Base-by-base conservation (phyloP, 2,113 vertebrate genomes). In the Dasyornis broadbenti region DNA sequence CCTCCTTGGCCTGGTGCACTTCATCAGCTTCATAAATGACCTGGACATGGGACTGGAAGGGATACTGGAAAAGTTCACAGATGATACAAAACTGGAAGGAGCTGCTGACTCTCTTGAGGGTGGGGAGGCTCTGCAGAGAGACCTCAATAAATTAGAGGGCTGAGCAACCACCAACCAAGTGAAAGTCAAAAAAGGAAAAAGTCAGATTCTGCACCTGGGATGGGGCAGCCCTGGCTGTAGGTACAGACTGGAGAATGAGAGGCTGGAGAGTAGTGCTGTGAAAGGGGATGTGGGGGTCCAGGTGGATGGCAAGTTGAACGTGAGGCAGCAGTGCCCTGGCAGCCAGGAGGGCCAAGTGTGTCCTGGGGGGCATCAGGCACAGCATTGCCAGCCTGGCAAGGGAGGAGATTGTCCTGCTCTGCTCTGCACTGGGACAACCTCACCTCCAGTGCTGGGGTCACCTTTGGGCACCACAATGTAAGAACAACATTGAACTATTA, bases 381-480 rank as follows among this genome's bases (percentile, higher is more conserved):
- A 66, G 37, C 68, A 66, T 52, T 3, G 0, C 6, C 59, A 73
- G 28, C 23, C 0, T 0, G 68, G 39, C 7, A 33, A 75, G 69
- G 28, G 60, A 30, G 33, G 23, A 11, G 23, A 75, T 66, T 82
- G 52, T 81, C 27, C 44, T 0, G 2, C 22, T 81, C 37, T 59
- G 37, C 59, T 81, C 52, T 66, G 37, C 2, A 0, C 15, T 65
- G 33, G 52, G 9, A 13, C 0, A 0, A 35, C 37, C 23, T 82
- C 45, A 26, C 6, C 45, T 39, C 5, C 0, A 17, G 26, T 26
- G 24, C 11, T 75, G n/a, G 45, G 22, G 19, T 2, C 13, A 26
- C 3, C 1, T 73, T 0, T n/a, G 45, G 33, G 28, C 1, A 0
- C 6, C 33, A 10, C 12, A 65, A 4, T 0, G 2, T 8, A 33